Evolutionary conservation across 2,888 invertebrate species (phyloP).

Genomic region (Acanthosepion pharaonis): DNA sequence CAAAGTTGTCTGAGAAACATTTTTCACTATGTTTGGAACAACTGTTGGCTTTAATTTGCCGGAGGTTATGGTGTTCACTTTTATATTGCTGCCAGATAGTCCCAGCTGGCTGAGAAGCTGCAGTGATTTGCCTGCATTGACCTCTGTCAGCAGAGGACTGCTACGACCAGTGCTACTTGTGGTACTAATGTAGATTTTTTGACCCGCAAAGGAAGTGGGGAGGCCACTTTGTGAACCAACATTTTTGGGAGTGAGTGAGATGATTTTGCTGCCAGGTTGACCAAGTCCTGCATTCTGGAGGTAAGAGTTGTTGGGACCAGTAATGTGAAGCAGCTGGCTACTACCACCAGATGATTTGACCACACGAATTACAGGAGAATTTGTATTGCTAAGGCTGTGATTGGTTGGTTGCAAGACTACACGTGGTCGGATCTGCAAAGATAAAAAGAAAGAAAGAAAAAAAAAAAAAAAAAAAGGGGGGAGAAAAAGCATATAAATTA

Average conservation of each 20-base stretch:
- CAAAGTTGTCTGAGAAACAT: constrained; percentile 35
- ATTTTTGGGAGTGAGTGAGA: constrained; percentile 50
- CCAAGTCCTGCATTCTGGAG: constrained; percentile 41
- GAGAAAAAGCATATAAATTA: background rate
- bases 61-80: constrained; percentile 44
- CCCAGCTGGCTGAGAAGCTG: constrained; percentile 56
- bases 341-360: constrained; percentile 47
- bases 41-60: constrained; percentile 36
- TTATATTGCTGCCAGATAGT: constrained; percentile 55
- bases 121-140: constrained; percentile 54
- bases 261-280: constrained; percentile 43
- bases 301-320: constrained; percentile 45
- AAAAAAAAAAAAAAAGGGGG: background rate
- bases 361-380: constrained; percentile 41
- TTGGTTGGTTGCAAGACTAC: constrained; percentile 46
- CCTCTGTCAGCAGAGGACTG: constrained; percentile 49
- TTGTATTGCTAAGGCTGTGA: constrained; percentile 44
- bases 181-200: constrained; percentile 54
- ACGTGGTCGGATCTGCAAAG: constrained; percentile 43
- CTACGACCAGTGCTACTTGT: constrained; percentile 48
- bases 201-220: constrained; percentile 50
- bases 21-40: constrained; percentile 46
- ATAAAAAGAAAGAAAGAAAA: background rate
- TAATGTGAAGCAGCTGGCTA: constrained; percentile 47
- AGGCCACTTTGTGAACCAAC: constrained; percentile 52